Evolutionary conservation across 2,113 vertebrate genomes (phyloP).

Genomic region (Prionailurus bengalensis): DNA sequence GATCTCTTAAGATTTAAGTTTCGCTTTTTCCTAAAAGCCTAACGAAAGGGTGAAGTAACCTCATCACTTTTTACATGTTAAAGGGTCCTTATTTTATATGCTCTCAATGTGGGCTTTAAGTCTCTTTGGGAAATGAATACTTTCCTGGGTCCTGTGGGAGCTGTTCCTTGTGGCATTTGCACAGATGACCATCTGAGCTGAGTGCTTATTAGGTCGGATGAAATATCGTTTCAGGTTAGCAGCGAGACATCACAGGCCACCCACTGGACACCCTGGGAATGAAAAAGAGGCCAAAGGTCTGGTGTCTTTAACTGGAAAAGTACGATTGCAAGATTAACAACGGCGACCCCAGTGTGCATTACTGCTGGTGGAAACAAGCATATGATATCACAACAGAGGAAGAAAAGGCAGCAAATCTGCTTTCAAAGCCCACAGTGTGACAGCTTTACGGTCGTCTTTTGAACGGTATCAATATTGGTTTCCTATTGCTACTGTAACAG

Average conservation of each 20-base stretch:
- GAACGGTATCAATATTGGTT: neutral
- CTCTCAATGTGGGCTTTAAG: constrained; percentile 43
- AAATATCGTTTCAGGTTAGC: constrained; percentile 49
- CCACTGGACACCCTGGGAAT: neutral
- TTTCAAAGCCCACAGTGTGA: constrained; percentile 26
- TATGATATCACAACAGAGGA: neutral
- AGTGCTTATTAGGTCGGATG: constrained; percentile 60
- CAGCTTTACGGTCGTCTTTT: constrained; percentile 30
- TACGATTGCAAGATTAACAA: neutral
- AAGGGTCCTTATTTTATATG: constrained; percentile 61
- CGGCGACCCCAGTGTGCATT: neutral
- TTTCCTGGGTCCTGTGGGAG: rapidly evolving
- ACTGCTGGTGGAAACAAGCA: neutral
- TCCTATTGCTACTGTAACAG: constrained; percentile 2
- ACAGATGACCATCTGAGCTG: neutral
- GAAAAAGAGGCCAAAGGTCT: constrained; percentile 64
- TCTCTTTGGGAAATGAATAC: neutral
- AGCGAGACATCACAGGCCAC: neutral
- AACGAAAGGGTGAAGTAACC: constrained; percentile 46
- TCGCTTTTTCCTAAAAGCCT: constrained; percentile 58
- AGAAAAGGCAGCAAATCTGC: constrained; percentile 47
- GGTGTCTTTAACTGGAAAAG: constrained; percentile 51
- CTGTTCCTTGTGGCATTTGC: constrained; percentile 24
- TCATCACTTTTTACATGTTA: constrained; percentile 58
- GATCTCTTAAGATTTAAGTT: constrained; percentile 59